Base-by-base conservation (phyloP, 2,113 vertebrate species). In the Muntiacus reevesi region DNA sequence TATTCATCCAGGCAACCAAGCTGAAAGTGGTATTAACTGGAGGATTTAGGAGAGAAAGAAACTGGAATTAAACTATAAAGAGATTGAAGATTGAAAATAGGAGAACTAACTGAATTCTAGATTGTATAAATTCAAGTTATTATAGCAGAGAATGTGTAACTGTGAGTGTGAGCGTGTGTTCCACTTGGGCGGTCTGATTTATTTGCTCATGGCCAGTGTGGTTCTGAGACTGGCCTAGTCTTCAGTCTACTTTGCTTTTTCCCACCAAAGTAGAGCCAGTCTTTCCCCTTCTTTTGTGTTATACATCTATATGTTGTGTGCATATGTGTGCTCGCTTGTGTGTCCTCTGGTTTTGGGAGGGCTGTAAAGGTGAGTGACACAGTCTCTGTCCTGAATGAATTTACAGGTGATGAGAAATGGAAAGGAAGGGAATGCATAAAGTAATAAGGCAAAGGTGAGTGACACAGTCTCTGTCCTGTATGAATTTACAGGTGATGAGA, bases 1-100 rank as follows among this genome's bases (percentile, higher is more conserved):
- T 98, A 96, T 98, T 98, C 97, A 98, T 99, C 94, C 98, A 95
- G 83, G 64, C 76, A 97, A 86, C 97, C 93, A 90, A 79, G 78
- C 89, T 89, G 94, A 98, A 98, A 97, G 94, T 78, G 92, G 71
- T 95, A 98, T 97, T 98, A 98, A 95, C 93, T 90, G 52, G 87
- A 95, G 64, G 83, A 97, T 95, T 96, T 97, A 92, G 23, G 76
- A 90, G 91, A 87, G 78, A 97, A 87, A 30, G 50, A 96, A 98
- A 91, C 95, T 89, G 85, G 59, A 98, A 95, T 97, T 96, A 91
- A 94, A 67, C 85, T 92, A 52, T 93, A 95, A 98, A 98, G 93
- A 43, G 21, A 97, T 54, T 97, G 95, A 97, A 81, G 52, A 83
- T 28, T 98, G 55, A 87, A 94, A 78, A 50, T 36, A 60, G 36